Evolutionary conservation across 2,113 vertebrate genomes (phyloP).

Genomic region (Aspidoscelis tigris): DNA sequence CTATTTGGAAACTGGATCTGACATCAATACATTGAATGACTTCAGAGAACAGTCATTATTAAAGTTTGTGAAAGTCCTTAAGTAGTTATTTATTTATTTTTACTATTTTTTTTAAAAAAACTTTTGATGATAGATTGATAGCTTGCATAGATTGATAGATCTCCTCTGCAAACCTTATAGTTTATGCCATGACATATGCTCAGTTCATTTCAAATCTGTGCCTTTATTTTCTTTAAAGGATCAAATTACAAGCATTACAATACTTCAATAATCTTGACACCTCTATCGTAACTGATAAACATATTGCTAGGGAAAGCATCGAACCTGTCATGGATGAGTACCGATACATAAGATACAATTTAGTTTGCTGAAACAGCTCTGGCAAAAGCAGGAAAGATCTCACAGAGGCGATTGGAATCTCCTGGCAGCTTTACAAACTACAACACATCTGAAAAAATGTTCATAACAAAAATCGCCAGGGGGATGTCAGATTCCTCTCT

Average conservation of each 20-base stretch:
- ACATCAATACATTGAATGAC: neutral
- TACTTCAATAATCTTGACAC: conserved; percentile 14
- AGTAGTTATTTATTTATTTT: too few relatives aligned
- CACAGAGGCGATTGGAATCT: conserved; percentile 31
- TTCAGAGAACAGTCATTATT: neutral
- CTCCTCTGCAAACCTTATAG: neutral
- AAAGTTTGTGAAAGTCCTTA: neutral
- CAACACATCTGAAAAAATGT: conserved; percentile 24
- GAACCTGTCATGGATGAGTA: conserved; percentile 36
- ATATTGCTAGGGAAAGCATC: conserved; percentile 28
- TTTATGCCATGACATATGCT: conserved; percentile 20
- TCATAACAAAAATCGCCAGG: conserved; percentile 29
- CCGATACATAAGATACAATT: conserved; percentile 41
- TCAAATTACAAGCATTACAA: conserved; percentile 1
- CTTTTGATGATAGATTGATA: neutral
- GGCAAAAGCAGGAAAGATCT: conserved; percentile 13
- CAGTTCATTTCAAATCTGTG: conserved; percentile 17
- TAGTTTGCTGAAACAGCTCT: conserved; percentile 22
- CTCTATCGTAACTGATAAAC: conserved; percentile 24
- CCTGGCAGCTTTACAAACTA: conserved; percentile 20
- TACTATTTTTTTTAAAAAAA: too few relatives aligned
- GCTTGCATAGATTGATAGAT: neutral
- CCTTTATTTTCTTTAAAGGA: conserved; percentile 35
- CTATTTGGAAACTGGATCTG: neutral
- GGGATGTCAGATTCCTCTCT: conserved; percentile 14